Percentiles rank a stretch among this genome's conserved stretches.
phyloP scores from a whole-genome alignment of 2,113 vertebrate genomes.

The Okapia johnstoni region DNA sequence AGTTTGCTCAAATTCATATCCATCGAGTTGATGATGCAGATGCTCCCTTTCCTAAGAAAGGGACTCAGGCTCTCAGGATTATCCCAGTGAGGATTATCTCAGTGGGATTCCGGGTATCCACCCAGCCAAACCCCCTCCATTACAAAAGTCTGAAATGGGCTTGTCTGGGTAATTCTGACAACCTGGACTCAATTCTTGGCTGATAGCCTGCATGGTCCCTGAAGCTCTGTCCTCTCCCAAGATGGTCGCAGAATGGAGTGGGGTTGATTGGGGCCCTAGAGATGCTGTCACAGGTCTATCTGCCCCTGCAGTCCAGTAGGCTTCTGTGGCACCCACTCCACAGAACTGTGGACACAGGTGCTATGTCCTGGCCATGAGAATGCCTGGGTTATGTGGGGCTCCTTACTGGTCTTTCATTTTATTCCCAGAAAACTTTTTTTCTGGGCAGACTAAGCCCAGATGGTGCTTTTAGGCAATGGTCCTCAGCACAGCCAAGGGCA shows the following conservation, averaged over 20 bases:
- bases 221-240: not conserved
- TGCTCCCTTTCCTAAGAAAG: not conserved
- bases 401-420: not conserved
- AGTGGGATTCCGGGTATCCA: not conserved
- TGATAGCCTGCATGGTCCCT: not conserved
- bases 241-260: not conserved
- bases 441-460: not conserved
- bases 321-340: not conserved
- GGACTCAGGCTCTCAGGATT: not conserved
- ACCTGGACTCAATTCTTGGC: not conserved
- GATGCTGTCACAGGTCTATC: accelerated
- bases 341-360: not conserved
- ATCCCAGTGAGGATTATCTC: not conserved
- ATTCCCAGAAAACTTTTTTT: not conserved
- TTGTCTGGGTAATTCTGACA: not conserved
- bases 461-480: not conserved
- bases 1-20: not conserved
- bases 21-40: accelerated
- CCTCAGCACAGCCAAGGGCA: not conserved
- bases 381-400: not conserved
- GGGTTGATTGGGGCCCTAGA: accelerated
- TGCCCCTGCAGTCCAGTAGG: not conserved
- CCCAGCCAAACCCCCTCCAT: accelerated
- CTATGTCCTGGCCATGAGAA: accelerated
- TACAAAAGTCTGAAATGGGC: not conserved